Evolutionary conservation across 1,140 invertebrate species (phyloP), one percentile per base, ranked within the genome.

Genomic region (Panonychus citri): DNA sequence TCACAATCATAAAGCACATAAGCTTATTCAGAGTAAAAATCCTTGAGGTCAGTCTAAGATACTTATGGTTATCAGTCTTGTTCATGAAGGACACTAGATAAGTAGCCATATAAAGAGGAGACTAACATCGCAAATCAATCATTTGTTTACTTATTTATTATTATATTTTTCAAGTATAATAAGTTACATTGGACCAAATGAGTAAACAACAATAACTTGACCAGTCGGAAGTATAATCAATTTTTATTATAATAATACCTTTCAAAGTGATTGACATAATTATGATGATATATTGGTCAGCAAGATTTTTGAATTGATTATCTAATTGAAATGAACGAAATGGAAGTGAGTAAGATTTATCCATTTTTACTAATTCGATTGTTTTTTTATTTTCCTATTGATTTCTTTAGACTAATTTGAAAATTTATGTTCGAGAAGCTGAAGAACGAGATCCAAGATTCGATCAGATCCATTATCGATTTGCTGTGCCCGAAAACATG

Each of bases 401-500:
- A 19, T 48, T 56, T 28, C 17, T n/a, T n/a, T n/a, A 52, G 50
- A 57, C 60, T 10, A 17, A 39, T 1, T 51, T 65, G 55, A 64
- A 64, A 39, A 54, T 65, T 12, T 63, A 61, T 52, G 56, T 65
- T 0, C 43, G 57, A 17, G 64, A 65, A 56, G 63, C 63, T 3
- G 64, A 63, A 53, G 64, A 65, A 53, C 24, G 63, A 37, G 64
- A 65, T 58, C 64, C 64, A 24, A 42, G 64, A 25, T 64, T 65
- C 53, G 60, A 63, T 37, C 59, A 64, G 39, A 40, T 52, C 17
- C 59, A 63, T 19, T 65, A 65, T 62, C 56, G 61, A 7, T 84
- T 86, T 64, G 76, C 78, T 54, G 79, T 85, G 0, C 77, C 76
- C 62, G 84, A 88, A 69, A 88, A 87, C 66, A 63, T 78, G 13